Conservation (phyloP, 1,140 invertebrate genomes). For the Myzus persicae region DNA sequence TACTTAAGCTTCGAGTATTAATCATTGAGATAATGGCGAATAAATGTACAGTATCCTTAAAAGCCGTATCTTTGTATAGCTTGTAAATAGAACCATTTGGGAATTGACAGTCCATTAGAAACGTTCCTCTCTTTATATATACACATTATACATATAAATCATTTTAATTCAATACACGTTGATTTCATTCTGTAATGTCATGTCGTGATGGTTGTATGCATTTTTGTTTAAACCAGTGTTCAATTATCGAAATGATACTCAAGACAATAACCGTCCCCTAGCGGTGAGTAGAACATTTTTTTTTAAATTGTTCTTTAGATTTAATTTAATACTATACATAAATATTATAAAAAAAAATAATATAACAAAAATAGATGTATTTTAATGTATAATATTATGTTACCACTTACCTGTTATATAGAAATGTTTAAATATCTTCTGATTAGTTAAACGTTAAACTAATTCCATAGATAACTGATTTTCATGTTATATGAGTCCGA, state of each 20-base stretch:
- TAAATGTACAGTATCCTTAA: constrained; percentile 30
- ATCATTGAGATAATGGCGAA: constrained; percentile 23
- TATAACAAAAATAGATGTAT: too few species aligned
- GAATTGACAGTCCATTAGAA: constrained; percentile 26
- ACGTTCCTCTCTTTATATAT: background rate
- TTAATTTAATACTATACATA: background rate
- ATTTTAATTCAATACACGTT: background rate
- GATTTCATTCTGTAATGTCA: background rate
- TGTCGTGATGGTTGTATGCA: background rate
- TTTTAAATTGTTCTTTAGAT: background rate
- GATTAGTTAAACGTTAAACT: too few species aligned
- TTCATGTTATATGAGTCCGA: too few species aligned
- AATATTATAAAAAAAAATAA: too few species aligned
- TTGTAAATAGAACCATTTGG: constrained; percentile 27
- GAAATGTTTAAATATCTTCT: too few species aligned
- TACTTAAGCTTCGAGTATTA: constrained; percentile 13
- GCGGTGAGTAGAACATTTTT: background rate
- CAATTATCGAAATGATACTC: constrained; percentile 25
- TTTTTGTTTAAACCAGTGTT: background rate
- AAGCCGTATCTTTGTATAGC: constrained; percentile 4
- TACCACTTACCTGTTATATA: too few species aligned
- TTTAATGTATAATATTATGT: too few species aligned
- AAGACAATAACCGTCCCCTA: background rate
- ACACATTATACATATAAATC: constrained; percentile 4
- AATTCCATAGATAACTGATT: too few species aligned